These are phyloP conservation scores for Cybosia mesomella DNA, from an alignment of 2,888 invertebrate species.

Conservation along the genomic window DNA sequence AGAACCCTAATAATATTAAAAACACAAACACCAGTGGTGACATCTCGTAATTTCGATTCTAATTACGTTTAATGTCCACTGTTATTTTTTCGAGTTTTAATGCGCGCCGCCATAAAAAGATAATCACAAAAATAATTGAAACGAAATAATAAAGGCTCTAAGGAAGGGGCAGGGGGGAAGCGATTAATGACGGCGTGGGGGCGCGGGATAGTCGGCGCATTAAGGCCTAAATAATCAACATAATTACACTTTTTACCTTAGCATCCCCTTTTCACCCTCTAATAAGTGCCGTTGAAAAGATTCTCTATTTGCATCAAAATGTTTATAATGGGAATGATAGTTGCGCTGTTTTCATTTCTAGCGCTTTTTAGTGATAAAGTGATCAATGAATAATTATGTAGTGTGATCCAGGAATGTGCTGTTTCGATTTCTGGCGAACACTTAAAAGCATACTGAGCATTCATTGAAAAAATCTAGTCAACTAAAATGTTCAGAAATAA, in stretches of 20 bases:
- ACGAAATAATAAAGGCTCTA: slow-evolving; percentile 84
- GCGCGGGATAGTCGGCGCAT: slow-evolving; percentile 82
- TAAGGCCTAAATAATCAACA: slow-evolving; percentile 87
- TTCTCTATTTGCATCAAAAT: slow-evolving; percentile 68
- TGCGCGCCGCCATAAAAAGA: slow-evolving; percentile 85
- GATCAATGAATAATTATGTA: neutral
- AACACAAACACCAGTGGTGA: slow-evolving; percentile 70
- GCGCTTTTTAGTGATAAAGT: neutral
- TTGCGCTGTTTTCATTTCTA: slow-evolving; percentile 50
- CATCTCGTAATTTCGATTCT: slow-evolving; percentile 84
- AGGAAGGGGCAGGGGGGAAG: slow-evolving; percentile 60
- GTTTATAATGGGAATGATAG: slow-evolving; percentile 60
- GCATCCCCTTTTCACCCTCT: slow-evolving; percentile 75
- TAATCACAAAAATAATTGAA: slow-evolving; percentile 87
- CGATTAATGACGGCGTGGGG: slow-evolving; percentile 79
- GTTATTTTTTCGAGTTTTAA: slow-evolving; percentile 86
- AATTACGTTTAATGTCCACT: slow-evolving; percentile 84
- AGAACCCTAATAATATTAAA: slow-evolving; percentile 61
- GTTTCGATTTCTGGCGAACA: neutral
- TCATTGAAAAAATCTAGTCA: too few species aligned
- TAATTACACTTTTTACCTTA: slow-evolving; percentile 86
- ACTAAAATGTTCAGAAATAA: too few species aligned
- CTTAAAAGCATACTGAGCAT: too few species aligned
- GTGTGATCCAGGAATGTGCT: slow-evolving; percentile 3
- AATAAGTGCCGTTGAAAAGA: slow-evolving; percentile 77